Base-by-base conservation (phyloP, 2,888 invertebrate genomes). In the Cetonia aurata region DNA sequence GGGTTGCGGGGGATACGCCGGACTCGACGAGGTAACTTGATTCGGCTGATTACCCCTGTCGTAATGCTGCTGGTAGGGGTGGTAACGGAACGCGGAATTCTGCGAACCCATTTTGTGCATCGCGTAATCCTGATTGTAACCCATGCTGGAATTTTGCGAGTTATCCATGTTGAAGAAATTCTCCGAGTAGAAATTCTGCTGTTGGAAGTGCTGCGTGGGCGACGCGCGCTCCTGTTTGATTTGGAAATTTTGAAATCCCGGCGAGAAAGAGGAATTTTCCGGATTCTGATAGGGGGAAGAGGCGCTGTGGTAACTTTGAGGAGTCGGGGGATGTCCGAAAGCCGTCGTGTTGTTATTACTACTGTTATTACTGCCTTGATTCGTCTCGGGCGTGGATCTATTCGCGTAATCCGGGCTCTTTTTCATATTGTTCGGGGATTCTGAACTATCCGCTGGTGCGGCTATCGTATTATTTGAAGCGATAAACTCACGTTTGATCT, bases 381-480 rank as follows among this genome's bases (percentile, higher is more conserved):
- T 86, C 19, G 87, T 87, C 82, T 89, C 89, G 71, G 89, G 89
- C 71, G 89, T 89, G 37, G 87, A 87, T 76, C 88, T 77, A 83
- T 85, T 73, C 82, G 85, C 72, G 82, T 85, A 78, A 76, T 89
- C 89, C 4, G 89, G 88, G 78, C 89, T 89, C 73, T 89, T 88
- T 81, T 89, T 87, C 72, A 87, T 89, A 79, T 88, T 88, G 87
- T 88, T 88, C 73, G 85, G 87, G 83, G 37, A 10, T 8, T 93
- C 93, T 78, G 92, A 92, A 69, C 92, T 92, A 83, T 93, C 93
- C 68, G 93, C 92, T 44, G 92, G 89, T 10, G 92, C 91, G 76
- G 91, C 89, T 78, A 90, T 83, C 79, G 80, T 81, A 77, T 25
- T 25, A 25, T 83, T 90, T 84, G 82, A 80, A 85, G 81, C 87